Conservation (phyloP, 2,888 invertebrate genomes). For the Agonum fuliginosum region DNA sequence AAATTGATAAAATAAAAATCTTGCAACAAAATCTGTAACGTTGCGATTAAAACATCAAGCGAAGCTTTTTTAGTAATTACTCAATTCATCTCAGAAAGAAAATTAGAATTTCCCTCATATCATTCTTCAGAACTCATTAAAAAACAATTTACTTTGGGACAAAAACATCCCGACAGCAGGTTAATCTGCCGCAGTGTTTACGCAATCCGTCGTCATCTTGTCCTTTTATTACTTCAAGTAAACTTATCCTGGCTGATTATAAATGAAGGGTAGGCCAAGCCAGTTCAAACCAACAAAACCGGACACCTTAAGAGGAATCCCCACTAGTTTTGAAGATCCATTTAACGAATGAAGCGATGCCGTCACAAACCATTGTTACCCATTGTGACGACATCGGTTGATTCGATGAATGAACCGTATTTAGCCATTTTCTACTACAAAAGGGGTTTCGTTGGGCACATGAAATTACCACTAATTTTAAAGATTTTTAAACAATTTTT, state of each 20-base stretch:
- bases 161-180: constrained; percentile 32
- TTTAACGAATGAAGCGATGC: too few species aligned
- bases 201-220: constrained; percentile 42
- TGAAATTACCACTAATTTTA: too few species aligned
- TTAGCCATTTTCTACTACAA: too few species aligned
- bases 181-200: constrained; percentile 34
- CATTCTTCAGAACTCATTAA: constrained; percentile 27
- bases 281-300: neutral
- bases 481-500: too few species aligned
- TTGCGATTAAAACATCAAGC: too few species aligned
- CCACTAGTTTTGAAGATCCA: neutral
- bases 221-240: constrained; percentile 45
- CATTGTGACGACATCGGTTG: too few species aligned
- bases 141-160: constrained; percentile 35
- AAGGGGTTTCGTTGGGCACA: too few species aligned
- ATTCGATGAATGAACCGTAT: too few species aligned
- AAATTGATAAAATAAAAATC: too few species aligned
- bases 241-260: constrained; percentile 34
- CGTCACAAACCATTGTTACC: too few species aligned
- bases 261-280: constrained; percentile 19
- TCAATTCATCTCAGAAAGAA: constrained; percentile 3
- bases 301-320: neutral
- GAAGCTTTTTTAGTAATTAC: constrained; percentile 20
- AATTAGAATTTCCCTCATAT: constrained; percentile 15
- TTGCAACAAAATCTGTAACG: too few species aligned